Conservation (phyloP, 2,113 vertebrate species). For the Carassius carassius region DNA sequence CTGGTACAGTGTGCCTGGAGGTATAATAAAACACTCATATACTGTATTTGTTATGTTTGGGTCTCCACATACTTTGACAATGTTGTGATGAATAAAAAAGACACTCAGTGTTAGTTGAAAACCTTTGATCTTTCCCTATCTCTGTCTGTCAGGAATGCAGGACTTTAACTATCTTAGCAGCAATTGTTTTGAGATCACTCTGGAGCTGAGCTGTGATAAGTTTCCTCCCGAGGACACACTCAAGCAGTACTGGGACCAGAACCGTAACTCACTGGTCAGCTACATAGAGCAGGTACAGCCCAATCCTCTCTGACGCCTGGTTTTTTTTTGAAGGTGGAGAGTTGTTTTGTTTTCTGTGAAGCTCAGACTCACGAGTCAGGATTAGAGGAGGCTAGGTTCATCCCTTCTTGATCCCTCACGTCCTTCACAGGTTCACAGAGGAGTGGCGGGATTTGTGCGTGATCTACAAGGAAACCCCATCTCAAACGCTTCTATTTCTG, state of each 20-base stretch:
- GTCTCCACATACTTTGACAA: too few relatives aligned
- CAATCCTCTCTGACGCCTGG: neutral
- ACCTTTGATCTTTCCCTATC: neutral
- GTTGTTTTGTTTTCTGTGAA: neutral
- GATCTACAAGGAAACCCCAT: slow-evolving; percentile 91
- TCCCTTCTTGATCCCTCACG: neutral
- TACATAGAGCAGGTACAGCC: slow-evolving; percentile 85
- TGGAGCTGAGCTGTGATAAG: slow-evolving; percentile 98
- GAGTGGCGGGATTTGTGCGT: slow-evolving; percentile 92
- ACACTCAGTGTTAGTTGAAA: neutral
- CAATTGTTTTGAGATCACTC: slow-evolving; percentile 97
- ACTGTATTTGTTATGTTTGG: too few relatives aligned
- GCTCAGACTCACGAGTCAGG: neutral
- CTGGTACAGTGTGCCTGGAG: too few relatives aligned
- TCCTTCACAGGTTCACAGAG: slow-evolving; percentile 86
- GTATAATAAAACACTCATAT: too few relatives aligned
- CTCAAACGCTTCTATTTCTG: slow-evolving; percentile 90
- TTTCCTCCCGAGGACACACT: slow-evolving; percentile 92
- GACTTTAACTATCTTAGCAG: slow-evolving; percentile 99
- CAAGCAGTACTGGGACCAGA: slow-evolving; percentile 93
- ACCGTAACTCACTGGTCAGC: slow-evolving; percentile 91
- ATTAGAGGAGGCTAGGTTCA: neutral
- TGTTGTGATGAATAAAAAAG: too few relatives aligned
- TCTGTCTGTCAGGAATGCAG: slow-evolving; percentile 86
- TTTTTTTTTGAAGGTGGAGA: neutral